phyloP scores from a whole-genome alignment of 2,797 vertebrate genomes.

The Pampus argenteus region DNA sequence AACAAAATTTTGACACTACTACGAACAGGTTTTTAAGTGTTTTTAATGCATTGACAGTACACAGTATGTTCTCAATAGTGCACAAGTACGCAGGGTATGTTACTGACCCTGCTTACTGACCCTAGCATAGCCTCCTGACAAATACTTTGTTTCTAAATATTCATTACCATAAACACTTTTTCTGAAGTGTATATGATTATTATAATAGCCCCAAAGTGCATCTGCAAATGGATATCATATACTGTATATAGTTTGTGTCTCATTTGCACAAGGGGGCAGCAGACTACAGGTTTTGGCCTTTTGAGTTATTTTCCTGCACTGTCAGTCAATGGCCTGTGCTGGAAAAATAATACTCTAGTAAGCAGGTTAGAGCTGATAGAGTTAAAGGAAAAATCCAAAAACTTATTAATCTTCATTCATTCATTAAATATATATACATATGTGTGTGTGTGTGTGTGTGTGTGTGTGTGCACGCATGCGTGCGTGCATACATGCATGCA shows the following conservation, averaged over 20 bases:
- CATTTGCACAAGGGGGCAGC: conserved; percentile 50
- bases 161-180: too few species aligned
- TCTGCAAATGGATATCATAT: not conserved
- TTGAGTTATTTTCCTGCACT: not conserved
- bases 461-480: not conserved
- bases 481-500: not conserved
- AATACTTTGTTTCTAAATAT: too few species aligned
- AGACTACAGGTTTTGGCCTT: conserved; percentile 24
- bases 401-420: not conserved
- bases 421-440: too few species aligned
- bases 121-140: too few species aligned
- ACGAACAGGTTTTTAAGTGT: too few species aligned
- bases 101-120: too few species aligned
- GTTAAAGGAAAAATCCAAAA: not conserved
- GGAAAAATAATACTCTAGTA: not conserved
- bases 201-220: too few species aligned
- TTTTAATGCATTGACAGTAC: too few species aligned
- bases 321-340: not conserved
- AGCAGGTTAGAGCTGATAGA: not conserved
- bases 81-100: too few species aligned
- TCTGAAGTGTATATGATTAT: too few species aligned
- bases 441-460: conserved; percentile 2
- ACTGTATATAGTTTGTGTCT: not conserved
- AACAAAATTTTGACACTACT: too few species aligned
- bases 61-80: too few species aligned